A percentile compares a stretch with the other conserved stretches of the same genome.
Conservation (phyloP, 35 echinoderm and acorn worm genomes). For the Eucidaris tribuloides region DNA sequence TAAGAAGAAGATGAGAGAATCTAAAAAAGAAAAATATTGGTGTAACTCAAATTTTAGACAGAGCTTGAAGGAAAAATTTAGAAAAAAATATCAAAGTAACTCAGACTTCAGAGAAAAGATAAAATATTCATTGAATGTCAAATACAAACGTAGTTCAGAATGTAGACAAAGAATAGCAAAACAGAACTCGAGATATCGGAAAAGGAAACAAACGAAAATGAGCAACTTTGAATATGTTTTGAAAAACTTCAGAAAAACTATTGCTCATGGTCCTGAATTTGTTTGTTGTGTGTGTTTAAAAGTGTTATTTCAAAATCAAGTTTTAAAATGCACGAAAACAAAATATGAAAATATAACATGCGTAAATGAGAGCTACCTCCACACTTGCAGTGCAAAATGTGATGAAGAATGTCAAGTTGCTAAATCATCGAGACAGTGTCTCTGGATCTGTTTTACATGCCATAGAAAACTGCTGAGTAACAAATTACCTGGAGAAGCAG, state of each 20-base stretch:
- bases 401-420: not conserved
- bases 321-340: conserved; percentile 17
- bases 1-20: too few species aligned
- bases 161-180: too few species aligned
- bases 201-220: not conserved
- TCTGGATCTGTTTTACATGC: conserved; percentile 43
- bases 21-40: not conserved
- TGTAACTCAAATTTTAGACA: not conserved
- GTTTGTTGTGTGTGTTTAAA: conserved; percentile 45
- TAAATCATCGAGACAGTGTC: conserved; percentile 15
- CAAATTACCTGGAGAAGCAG: conserved; percentile 13
- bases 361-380: conserved; percentile 25
- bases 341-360: conserved; percentile 27
- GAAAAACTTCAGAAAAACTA: not conserved
- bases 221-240: not conserved
- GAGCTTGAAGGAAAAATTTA: not conserved
- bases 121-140: not conserved
- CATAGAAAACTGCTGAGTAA: conserved; percentile 20
- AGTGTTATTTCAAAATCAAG: conserved; percentile 39
- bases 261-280: conserved; percentile 50
- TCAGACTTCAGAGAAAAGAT: not conserved
- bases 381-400: conserved; percentile 22
- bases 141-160: too few species aligned
- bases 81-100: not conserved
- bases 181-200: too few species aligned